Base-by-base conservation (phyloP, 2,888 invertebrate genomes). In the Zaprionus obscuricornis region DNA sequence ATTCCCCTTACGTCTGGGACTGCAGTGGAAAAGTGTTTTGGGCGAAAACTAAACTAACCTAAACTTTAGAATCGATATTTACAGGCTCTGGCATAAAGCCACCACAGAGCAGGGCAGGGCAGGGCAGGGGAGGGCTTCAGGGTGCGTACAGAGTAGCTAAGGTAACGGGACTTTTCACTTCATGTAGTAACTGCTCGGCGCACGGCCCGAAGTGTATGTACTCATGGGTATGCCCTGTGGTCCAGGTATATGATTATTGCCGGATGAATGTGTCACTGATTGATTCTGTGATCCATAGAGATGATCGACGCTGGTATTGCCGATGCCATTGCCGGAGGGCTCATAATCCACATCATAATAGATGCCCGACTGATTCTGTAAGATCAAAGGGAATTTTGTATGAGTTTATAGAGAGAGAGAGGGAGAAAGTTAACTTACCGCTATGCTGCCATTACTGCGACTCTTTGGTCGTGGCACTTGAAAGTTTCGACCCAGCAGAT, bases 271-370 rank as follows among this genome's bases (percentile, higher is more conserved):
- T 79, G 93, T 93, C 57, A 88, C 91, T 24, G 89, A 88, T 60
- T 91, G 86, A 58, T 87, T 89, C 62, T 89, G 90, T 7, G 89
- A 87, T 31, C 90, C 89, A 58, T 90, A 92, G 22, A 92, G 85
- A 73, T 92, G 92, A 59, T 88, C 87, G 29, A 88, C 88, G 66
- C 89, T 87, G 42, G 86, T 75, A 50, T 86, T 88, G 24, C 89
- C 89, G 50, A 88, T 89, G 63, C 91, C 91, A 59, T 91, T 90
- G 59, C 92, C 92, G 18, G 92, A 91, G 68, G 92, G 93, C 86
- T 96, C 96, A 81, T 96, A 96, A 68, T 96, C 96, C 18, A 97
- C 96, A 86, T 97, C 96, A 86, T 96, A 96, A 90, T 97, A 96
- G 76, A 96, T 96, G 43, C 96, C 96, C 73, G 95, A 96, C 92